Evolutionary conservation across 2,797 vertebrate species (phyloP).

Genomic region (Fratercula arctica): DNA sequence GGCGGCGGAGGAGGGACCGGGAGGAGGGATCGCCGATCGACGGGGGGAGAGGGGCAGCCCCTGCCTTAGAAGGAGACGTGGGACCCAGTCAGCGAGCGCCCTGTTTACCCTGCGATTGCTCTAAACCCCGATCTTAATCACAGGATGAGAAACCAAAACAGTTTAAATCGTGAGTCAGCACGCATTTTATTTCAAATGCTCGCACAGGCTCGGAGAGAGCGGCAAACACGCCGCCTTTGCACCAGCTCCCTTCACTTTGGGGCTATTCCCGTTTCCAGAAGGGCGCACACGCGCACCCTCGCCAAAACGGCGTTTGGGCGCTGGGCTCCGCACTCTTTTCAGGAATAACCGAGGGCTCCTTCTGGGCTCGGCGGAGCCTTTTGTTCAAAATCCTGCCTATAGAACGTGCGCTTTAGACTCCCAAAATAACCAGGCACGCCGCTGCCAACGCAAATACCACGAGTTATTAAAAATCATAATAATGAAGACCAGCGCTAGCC

Average conservation of each 20-base stretch:
- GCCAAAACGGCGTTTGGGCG: background rate
- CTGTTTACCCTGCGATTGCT: constrained; percentile 43
- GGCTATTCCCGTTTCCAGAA: background rate
- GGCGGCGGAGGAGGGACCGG: background rate
- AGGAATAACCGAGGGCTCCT: constrained; percentile 4
- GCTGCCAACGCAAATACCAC: background rate
- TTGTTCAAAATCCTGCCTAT: constrained; percentile 54
- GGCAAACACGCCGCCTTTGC: background rate
- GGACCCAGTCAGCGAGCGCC: background rate
- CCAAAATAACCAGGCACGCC: background rate
- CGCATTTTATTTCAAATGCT: background rate
- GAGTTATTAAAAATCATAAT: background rate
- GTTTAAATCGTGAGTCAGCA: constrained; percentile 67
- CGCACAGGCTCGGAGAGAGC: background rate
- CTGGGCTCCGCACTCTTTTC: constrained; percentile 3
- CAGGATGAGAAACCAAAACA: constrained; percentile 58
- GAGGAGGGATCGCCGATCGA: background rate
- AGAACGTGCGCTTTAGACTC: background rate
- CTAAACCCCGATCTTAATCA: constrained; percentile 39
- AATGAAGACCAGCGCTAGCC: background rate
- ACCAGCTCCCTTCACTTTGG: background rate
- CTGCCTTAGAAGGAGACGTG: background rate
- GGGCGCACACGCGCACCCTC: background rate
- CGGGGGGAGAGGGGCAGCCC: background rate
- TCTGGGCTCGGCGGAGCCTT: constrained; percentile 52